Base-by-base conservation (phyloP, 2,888 invertebrate genomes). In the Tiliacea citrago region DNA sequence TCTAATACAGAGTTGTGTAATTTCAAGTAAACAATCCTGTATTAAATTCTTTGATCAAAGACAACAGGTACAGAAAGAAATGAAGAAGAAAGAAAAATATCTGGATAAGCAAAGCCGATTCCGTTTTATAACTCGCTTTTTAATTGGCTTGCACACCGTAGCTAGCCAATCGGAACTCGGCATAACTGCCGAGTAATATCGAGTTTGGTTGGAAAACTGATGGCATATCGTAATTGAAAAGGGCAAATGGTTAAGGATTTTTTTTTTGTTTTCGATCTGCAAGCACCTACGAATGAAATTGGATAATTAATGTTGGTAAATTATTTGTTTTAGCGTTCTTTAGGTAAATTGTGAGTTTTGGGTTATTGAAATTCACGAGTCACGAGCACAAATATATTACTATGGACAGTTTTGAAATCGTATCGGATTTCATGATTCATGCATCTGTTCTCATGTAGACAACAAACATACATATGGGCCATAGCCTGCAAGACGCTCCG, bases 131-230 rank as follows among this genome's bases (percentile, higher is more conserved):
- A 66, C 65, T 61, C 7, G 21, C 65, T 42, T 66, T 72, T 45
- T 66, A 79, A 77, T 79, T 73, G 66, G 66, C 24, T 65, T 12
- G 72, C 53, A 45, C 49, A 60, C 49, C 55, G 47, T 49, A 24
- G 49, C 35, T 21, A 62, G 18, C 58, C 79, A 77, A 77, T 79
- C 79, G 66, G 73, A 79, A 73, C 55, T 49, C 3, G 21, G 29
- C 12, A 29, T 55, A 66, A 73, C 73, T 73, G 24, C 53, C 18
- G 0, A 1, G 45, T 39, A 8, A 45, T 53, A 71, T 35, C 65
- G 60, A 61, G 58, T 65, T 53, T 16, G 24, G 21, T 71, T 7
- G 13, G 53, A 55, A 53, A 72, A 45, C 21, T 42, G 58, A 55
- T 61, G 79, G 49, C 16, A 9, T 24, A 24, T 18, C 35, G 49